Evolutionary conservation across 2,113 vertebrate genomes (phyloP).

Genomic region (Myxocyprinus asiaticus): DNA sequence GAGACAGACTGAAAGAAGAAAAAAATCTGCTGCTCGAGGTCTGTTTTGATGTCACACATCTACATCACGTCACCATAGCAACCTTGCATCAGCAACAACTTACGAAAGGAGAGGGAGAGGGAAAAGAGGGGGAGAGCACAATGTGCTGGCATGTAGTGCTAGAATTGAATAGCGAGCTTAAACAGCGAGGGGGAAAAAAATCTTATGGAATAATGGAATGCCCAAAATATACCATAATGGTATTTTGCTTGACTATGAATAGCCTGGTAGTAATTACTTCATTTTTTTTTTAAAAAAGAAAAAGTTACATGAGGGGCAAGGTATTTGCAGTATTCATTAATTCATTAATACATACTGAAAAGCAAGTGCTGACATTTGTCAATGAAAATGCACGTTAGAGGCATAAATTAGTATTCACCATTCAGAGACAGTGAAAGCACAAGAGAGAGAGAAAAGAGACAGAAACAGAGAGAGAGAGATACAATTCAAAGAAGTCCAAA

Average conservation of each 20-base stretch:
- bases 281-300: background rate
- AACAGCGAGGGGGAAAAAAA: background rate
- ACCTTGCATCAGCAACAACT: slow-evolving; percentile 80
- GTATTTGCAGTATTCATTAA: background rate
- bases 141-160: slow-evolving; percentile 53
- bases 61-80: slow-evolving; percentile 77
- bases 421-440: slow-evolving; percentile 50
- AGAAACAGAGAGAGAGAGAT: slow-evolving; percentile 42
- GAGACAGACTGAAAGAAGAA: slow-evolving; percentile 53
- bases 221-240: background rate
- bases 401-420: slow-evolving; percentile 42
- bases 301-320: background rate
- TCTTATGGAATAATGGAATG: background rate
- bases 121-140: slow-evolving; percentile 47
- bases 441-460: slow-evolving; percentile 36
- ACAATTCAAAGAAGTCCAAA: slow-evolving; percentile 58
- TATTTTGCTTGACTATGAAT: slow-evolving; percentile 3
- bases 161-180: slow-evolving; percentile 17
- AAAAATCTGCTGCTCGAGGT: slow-evolving; percentile 72
- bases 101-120: slow-evolving; percentile 54
- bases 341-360: background rate
- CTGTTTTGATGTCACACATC: slow-evolving; percentile 78
- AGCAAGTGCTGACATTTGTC: slow-evolving; percentile 4
- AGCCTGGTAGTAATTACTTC: background rate
- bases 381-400: background rate